Evolutionary conservation across 1,140 invertebrate genomes (phyloP).

Genomic region (Drosophila hydei): DNA sequence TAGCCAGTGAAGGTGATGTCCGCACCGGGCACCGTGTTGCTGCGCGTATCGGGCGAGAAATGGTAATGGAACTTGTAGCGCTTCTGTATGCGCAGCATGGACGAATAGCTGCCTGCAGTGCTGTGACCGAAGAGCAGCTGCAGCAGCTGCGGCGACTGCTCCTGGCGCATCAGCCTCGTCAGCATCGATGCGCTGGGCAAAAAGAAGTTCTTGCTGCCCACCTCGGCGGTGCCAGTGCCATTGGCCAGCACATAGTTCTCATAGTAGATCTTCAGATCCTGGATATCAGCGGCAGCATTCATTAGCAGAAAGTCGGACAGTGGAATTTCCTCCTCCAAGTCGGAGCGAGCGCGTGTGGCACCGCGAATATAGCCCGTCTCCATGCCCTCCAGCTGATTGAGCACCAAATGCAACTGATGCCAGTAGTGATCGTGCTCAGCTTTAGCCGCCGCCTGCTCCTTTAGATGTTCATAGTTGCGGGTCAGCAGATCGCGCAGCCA

Average conservation of each 20-base stretch:
- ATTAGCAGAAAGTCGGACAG: slow-evolving; percentile 89
- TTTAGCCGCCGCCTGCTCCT: slow-evolving; percentile 88
- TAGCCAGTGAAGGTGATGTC: slow-evolving; percentile 93
- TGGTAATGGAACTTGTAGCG: slow-evolving; percentile 94
- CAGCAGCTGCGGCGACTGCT: slow-evolving; percentile 51
- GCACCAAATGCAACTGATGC: slow-evolving; percentile 88
- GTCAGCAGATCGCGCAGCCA: slow-evolving; percentile 74
- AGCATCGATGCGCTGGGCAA: slow-evolving; percentile 80
- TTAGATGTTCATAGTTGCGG: slow-evolving; percentile 88
- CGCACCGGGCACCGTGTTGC: slow-evolving; percentile 88
- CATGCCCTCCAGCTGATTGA: slow-evolving; percentile 89
- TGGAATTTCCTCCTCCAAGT: slow-evolving; percentile 85
- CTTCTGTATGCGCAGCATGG: slow-evolving; percentile 95
- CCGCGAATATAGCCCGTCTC: slow-evolving; percentile 88
- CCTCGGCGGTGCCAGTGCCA: slow-evolving; percentile 39
- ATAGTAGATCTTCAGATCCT: slow-evolving; percentile 85
- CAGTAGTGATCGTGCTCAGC: slow-evolving; percentile 86
- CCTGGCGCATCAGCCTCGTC: slow-evolving; percentile 62
- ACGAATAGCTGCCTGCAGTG: slow-evolving; percentile 88
- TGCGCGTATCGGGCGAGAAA: slow-evolving; percentile 85
- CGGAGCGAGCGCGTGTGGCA: slow-evolving; percentile 86
- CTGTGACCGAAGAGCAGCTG: slow-evolving; percentile 84
- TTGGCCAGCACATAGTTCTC: slow-evolving; percentile 74
- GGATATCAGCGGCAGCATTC: slow-evolving; percentile 91
- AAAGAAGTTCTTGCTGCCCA: slow-evolving; percentile 69